Conservation (phyloP, 2,888 invertebrate genomes). For the Rapana venosa region DNA sequence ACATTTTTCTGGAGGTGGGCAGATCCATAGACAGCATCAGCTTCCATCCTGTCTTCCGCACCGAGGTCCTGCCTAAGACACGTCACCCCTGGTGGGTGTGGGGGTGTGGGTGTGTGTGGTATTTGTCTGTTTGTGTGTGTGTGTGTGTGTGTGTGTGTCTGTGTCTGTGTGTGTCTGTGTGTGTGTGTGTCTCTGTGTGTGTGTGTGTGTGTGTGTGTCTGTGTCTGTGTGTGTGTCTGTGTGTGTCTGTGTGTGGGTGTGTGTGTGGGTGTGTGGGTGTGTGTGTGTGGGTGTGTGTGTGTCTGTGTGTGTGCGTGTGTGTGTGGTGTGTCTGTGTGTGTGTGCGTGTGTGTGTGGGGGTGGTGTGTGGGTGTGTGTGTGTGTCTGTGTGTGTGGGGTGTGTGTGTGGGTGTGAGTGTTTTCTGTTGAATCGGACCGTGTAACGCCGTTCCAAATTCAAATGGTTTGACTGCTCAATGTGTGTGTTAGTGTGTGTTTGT, state of each 20-base stretch:
- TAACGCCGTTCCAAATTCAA: too few relatives aligned
- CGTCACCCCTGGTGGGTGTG: slow-evolving; percentile 61
- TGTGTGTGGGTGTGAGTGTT: not conserved
- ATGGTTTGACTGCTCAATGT: too few relatives aligned
- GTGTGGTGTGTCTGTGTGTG: not conserved
- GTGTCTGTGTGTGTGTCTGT: not conserved
- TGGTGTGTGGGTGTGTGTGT: not conserved
- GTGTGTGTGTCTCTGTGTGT: not conserved
- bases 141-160: not conserved
- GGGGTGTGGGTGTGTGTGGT: not conserved
- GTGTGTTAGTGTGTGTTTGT: not conserved
- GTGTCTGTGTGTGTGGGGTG: not conserved
- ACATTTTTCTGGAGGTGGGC: slow-evolving; percentile 63
- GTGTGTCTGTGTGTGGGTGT: not conserved
- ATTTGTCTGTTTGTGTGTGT: not conserved
- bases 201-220: not conserved
- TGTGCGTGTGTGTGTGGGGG: not conserved
- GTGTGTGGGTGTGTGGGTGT: not conserved
- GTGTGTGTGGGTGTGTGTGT: not conserved
- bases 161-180: not conserved
- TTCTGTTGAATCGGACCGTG: not conserved
- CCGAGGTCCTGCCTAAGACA: slow-evolving; percentile 62
- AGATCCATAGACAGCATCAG: slow-evolving; percentile 61
- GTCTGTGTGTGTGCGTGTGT: not conserved
- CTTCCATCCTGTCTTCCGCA: slow-evolving; percentile 67